phyloP scores from a whole-genome alignment of 2,797 vertebrate genomes.

The Sarcophilus harrisii region DNA sequence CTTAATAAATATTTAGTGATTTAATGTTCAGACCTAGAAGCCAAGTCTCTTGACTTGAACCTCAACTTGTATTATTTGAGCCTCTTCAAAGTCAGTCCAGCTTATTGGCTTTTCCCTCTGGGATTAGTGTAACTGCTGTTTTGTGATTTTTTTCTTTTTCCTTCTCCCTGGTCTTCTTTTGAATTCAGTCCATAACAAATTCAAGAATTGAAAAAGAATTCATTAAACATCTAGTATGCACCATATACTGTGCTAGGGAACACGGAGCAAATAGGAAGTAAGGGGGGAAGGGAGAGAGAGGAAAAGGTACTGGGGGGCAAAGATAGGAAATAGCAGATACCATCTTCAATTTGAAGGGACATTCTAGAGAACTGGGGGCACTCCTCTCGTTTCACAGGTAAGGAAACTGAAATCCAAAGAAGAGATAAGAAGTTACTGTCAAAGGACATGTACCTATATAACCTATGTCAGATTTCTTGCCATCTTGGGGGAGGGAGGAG shows the following conservation, averaged over 20 bases:
- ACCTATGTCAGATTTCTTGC: too few species aligned
- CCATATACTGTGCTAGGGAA: neutral
- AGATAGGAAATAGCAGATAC: neutral
- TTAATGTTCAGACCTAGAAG: neutral
- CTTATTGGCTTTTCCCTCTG: too few species aligned
- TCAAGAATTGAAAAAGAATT: neutral
- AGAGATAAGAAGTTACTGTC: rapidly evolving
- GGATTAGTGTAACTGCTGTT: neutral
- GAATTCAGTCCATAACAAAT: neutral
- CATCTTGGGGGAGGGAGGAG: too few species aligned
- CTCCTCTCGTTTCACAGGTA: neutral
- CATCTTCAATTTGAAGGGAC: neutral
- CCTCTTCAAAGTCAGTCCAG: neutral
- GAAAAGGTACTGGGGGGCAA: neutral
- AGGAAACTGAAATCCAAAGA: neutral
- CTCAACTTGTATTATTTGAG: neutral
- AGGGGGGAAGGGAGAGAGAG: neutral
- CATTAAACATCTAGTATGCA: neutral
- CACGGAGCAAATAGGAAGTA: neutral
- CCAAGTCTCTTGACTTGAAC: neutral
- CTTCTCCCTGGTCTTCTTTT: neutral
- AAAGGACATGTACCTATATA: neutral
- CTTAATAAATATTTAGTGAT: neutral
- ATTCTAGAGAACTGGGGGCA: neutral
- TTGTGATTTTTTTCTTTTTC: neutral